Evolutionary conservation across 2,888 invertebrate genomes (phyloP).

Genomic region (Lissocephala sabroskyi): DNA sequence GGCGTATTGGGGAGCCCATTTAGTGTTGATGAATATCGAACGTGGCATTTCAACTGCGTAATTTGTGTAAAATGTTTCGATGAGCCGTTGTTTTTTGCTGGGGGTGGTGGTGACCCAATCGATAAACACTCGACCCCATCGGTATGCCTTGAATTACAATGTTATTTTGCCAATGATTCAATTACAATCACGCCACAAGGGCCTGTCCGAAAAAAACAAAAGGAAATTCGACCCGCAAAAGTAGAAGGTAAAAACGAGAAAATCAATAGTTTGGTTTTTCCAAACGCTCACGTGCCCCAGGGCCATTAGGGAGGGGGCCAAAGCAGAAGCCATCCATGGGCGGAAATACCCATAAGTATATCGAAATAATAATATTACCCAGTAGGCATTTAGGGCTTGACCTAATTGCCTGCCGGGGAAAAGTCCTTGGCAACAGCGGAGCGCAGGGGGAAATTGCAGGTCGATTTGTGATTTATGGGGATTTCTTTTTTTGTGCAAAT

Average conservation of each 20-base stretch:
- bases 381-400: slow-evolving; percentile 15
- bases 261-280: slow-evolving; percentile 24
- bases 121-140: background rate
- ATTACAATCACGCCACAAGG: slow-evolving; percentile 28
- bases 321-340: background rate
- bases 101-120: too few relatives aligned
- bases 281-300: slow-evolving; percentile 18
- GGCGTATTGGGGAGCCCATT: too few relatives aligned
- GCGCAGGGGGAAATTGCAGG: too few relatives aligned
- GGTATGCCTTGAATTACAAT: background rate
- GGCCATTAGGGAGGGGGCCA: slow-evolving; percentile 23
- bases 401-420: slow-evolving; percentile 8
- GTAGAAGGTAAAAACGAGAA: slow-evolving; percentile 14
- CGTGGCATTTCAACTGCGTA: too few relatives aligned
- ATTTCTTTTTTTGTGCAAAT: too few relatives aligned
- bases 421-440: too few relatives aligned
- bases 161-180: slow-evolving; percentile 39
- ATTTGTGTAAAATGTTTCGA: too few relatives aligned
- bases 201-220: background rate
- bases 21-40: too few relatives aligned
- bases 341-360: slow-evolving; percentile 7
- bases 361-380: slow-evolving; percentile 15
- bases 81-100: too few relatives aligned
- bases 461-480: too few relatives aligned
- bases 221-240: background rate